Percentiles rank a stretch among this genome's conserved stretches.
phyloP scores from a whole-genome alignment of 2,113 vertebrate genomes.

The Grus americana region DNA sequence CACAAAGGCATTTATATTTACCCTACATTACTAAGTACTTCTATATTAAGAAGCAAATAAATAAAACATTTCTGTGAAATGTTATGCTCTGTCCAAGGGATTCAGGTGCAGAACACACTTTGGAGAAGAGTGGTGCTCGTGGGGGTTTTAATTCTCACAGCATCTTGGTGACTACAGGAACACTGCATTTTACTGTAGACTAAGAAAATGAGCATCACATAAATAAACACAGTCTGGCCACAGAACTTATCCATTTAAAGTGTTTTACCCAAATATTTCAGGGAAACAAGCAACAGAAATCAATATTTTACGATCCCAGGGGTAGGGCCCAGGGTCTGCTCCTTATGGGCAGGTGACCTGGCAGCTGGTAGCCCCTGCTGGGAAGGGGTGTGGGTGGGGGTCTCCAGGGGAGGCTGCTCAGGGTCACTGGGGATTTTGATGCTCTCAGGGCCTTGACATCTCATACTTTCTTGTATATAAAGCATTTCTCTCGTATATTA shows the following conservation, averaged over 20 bases:
- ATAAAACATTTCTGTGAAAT: neutral
- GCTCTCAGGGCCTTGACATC: neutral
- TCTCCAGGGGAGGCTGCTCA: neutral
- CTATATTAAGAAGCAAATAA: neutral
- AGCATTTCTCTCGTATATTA: neutral
- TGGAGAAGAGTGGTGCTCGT: neutral
- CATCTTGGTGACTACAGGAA: neutral
- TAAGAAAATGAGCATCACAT: neutral
- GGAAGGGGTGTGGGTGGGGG: fast-evolving
- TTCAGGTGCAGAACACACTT: neutral
- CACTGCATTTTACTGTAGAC: neutral
- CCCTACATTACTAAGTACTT: neutral
- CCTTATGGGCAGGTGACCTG: neutral
- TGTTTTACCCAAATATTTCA: neutral
- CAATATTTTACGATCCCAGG: neutral
- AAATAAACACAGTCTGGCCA: neutral
- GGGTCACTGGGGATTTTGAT: neutral
- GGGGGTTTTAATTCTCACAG: neutral
- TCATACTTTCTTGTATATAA: neutral
- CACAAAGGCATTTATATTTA: neutral
- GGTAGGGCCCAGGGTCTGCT: fast-evolving
- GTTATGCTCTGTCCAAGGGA: neutral
- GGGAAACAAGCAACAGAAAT: neutral
- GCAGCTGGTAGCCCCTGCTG: fast-evolving
- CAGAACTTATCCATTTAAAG: neutral